These are phyloP conservation scores for Agelastica alni DNA, from an alignment of 2,888 invertebrate genomes.

Conservation along the genomic window DNA sequence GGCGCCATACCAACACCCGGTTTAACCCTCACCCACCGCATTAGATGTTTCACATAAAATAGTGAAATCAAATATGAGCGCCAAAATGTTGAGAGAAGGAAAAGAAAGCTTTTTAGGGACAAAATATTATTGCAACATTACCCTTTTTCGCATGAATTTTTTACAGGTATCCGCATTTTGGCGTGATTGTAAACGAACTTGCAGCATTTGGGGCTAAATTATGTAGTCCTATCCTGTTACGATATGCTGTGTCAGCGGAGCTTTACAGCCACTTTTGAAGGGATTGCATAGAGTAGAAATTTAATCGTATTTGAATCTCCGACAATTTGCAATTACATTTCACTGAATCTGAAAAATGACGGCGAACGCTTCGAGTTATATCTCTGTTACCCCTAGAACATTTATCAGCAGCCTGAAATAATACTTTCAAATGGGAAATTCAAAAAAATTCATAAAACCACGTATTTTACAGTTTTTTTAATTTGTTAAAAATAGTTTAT, in stretches of 20 bases:
- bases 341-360: constrained; percentile 23
- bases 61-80: no score
- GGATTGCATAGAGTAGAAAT: constrained; percentile 24
- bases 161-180: no score
- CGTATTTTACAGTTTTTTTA: no score
- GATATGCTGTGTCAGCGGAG: constrained; percentile 25
- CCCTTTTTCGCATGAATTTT: no score
- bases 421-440: neutral
- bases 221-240: neutral
- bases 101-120: no score
- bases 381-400: constrained; percentile 5
- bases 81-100: no score
- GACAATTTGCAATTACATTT: constrained; percentile 30
- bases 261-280: constrained; percentile 15
- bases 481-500: no score
- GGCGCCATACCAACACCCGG: no score
- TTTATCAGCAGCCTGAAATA: constrained; percentile 12
- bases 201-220: neutral
- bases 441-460: neutral
- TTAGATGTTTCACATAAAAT: no score
- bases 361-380: constrained; percentile 12
- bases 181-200: no score
- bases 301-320: constrained; percentile 29
- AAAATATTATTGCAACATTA: no score
- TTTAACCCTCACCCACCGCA: no score